Evolutionary conservation across 2,113 vertebrate genomes (phyloP).

Genomic region (Columba janthina): DNA sequence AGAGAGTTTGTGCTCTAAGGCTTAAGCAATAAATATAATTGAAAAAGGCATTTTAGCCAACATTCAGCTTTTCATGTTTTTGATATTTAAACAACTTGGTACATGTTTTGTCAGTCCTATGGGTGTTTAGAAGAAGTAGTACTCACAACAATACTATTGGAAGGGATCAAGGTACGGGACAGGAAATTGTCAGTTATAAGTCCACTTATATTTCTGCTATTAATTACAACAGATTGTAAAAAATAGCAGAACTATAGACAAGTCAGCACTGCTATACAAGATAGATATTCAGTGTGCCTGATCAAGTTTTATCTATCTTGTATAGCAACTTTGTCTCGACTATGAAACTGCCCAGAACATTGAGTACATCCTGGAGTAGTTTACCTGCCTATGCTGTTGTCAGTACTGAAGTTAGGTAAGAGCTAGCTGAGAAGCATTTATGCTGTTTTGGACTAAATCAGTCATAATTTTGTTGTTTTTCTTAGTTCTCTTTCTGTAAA

Average conservation of each 20-base stretch:
- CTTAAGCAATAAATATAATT: not conserved
- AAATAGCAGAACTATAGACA: not conserved
- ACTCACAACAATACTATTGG: not conserved
- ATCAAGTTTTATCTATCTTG: too few species aligned
- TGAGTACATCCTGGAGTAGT: not conserved
- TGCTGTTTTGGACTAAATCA: not conserved
- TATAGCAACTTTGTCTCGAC: not conserved
- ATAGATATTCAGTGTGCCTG: too few species aligned
- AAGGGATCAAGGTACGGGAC: not conserved
- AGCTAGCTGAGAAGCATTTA: not conserved
- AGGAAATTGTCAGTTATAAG: not conserved
- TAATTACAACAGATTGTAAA: not conserved
- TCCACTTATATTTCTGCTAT: not conserved
- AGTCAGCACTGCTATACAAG: not conserved
- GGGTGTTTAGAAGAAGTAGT: not conserved
- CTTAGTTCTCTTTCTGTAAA: not conserved
- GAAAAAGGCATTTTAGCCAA: not conserved
- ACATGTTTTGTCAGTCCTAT: not conserved
- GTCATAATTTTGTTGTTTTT: not conserved
- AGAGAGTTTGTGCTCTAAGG: not conserved
- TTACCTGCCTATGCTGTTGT: not conserved
- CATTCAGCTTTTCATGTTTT: not conserved
- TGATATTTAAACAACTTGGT: not conserved
- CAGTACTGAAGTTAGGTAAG: not conserved
- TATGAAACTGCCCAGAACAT: not conserved